A percentile compares a stretch with the other conserved stretches of the same genome.
Evolutionary conservation across 2,797 vertebrate species (phyloP).

Genomic region (Rhinoraja longicauda): DNA sequence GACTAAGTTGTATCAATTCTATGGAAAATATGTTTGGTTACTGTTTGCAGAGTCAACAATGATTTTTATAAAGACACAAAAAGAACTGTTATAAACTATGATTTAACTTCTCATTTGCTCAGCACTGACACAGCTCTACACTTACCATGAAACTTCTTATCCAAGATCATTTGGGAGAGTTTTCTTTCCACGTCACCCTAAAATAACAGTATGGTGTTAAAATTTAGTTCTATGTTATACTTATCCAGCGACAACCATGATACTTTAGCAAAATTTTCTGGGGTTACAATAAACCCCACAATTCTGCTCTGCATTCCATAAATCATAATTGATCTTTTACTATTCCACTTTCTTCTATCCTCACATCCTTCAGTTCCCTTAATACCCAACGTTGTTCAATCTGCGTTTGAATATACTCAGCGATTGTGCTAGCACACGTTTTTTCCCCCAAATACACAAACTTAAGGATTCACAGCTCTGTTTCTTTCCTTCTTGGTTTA

Average conservation of each 20-base stretch:
- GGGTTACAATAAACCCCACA: too few species aligned
- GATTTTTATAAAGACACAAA: background rate
- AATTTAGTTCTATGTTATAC: background rate
- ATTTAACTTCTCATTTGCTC: background rate
- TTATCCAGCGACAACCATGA: background rate
- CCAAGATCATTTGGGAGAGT: slow-evolving; percentile 95
- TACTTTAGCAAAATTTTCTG: background rate
- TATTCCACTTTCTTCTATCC: too few species aligned
- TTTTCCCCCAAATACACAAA: too few species aligned
- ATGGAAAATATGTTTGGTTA: background rate
- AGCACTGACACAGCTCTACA: slow-evolving; percentile 15
- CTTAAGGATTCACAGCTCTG: too few species aligned
- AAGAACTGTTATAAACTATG: background rate
- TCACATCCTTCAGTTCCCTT: too few species aligned
- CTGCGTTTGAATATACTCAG: too few species aligned
- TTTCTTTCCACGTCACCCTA: slow-evolving; percentile 94
- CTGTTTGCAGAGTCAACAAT: background rate
- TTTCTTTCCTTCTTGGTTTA: background rate
- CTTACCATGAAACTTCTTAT: slow-evolving; percentile 92
- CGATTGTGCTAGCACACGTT: too few species aligned
- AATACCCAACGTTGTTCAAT: too few species aligned
- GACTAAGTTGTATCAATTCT: background rate
- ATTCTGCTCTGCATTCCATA: too few species aligned
- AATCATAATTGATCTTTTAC: too few species aligned
- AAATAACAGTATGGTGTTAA: slow-evolving; percentile 43